phyloP scores from a whole-genome alignment of 2,888 invertebrate species.

The Erynnis tages region DNA sequence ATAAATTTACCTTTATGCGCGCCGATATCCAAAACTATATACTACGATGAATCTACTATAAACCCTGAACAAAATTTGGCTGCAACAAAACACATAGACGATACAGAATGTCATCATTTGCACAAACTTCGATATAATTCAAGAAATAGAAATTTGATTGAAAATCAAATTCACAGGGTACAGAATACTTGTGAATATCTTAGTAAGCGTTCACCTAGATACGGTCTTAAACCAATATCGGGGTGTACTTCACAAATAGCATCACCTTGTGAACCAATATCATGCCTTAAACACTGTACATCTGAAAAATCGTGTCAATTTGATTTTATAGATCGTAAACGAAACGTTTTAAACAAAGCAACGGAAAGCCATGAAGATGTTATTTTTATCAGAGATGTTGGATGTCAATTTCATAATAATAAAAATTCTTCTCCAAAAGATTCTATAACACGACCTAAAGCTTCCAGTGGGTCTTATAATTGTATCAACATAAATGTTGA shows the following conservation, averaged over 20 bases:
- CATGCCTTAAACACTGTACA: slow-evolving; percentile 40
- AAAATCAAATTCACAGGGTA: slow-evolving; percentile 42
- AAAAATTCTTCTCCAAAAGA: slow-evolving; percentile 44
- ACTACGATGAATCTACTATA: slow-evolving; percentile 48
- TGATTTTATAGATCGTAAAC: slow-evolving; percentile 42
- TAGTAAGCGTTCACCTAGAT: slow-evolving; percentile 41
- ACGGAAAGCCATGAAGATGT: slow-evolving; percentile 45
- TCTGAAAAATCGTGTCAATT: slow-evolving; percentile 66
- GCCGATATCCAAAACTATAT: slow-evolving; percentile 54
- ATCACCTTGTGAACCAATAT: slow-evolving; percentile 41
- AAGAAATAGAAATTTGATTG: too few species aligned
- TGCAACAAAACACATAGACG: slow-evolving; percentile 30
- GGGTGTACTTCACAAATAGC: slow-evolving; percentile 36
- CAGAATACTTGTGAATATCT: slow-evolving; percentile 48
- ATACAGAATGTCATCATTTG: slow-evolving; percentile 40
- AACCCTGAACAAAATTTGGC: slow-evolving; percentile 44
- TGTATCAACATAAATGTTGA: slow-evolving; percentile 43
- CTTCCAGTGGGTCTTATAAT: slow-evolving; percentile 53
- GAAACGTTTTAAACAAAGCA: slow-evolving; percentile 21
- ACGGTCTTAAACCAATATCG: slow-evolving; percentile 43
- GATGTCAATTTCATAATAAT: slow-evolving; percentile 63
- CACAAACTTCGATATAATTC: too few species aligned
- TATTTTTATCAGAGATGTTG: slow-evolving; percentile 68
- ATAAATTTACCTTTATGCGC: slow-evolving; percentile 68
- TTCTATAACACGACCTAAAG: slow-evolving; percentile 44